Percentiles rank a stretch among this genome's conserved stretches.
These are phyloP conservation scores for Aptenodytes patagonicus DNA, from an alignment of 2,113 vertebrate genomes.

Conservation along the genomic window DNA sequence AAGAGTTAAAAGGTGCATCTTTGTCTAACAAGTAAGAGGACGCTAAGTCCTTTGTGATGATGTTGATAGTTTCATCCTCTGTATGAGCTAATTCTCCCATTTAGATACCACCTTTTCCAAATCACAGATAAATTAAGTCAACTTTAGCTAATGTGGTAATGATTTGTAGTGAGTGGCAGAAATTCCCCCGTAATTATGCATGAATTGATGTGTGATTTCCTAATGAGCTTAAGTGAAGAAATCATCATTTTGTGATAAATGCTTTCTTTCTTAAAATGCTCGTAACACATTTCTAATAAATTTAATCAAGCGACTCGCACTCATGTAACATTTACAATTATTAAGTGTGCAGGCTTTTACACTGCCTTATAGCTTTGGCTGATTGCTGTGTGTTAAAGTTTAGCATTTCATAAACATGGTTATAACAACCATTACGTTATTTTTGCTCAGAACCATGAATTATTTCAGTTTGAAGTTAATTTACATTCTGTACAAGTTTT, in stretches of 20 bases:
- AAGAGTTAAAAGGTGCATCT: conserved; percentile 20
- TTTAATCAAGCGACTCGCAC: conserved; percentile 73
- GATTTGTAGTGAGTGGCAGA: conserved; percentile 78
- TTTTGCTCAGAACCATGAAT: conserved; percentile 57
- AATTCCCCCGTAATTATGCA: conserved; percentile 80
- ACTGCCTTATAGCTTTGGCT: conserved; percentile 52
- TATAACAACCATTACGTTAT: conserved; percentile 61
- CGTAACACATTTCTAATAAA: conserved; percentile 79
- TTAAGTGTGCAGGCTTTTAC: conserved; percentile 71
- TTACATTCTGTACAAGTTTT: conserved; percentile 43
- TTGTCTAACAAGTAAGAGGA: conserved; percentile 11
- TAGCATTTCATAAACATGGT: conserved; percentile 66
- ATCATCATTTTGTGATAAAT: conserved; percentile 81
- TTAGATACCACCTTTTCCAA: conserved; percentile 66
- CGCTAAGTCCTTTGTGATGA: not conserved
- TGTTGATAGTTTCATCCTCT: not conserved
- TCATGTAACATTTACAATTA: conserved; percentile 74
- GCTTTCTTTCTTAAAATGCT: conserved; percentile 82
- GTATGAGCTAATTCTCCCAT: conserved; percentile 42
- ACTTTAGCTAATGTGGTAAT: conserved; percentile 78
- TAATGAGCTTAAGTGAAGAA: conserved; percentile 84
- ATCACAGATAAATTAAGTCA: conserved; percentile 70
- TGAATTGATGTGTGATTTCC: conserved; percentile 85
- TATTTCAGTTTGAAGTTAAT: conserved; percentile 65
- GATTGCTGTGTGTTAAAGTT: conserved; percentile 67